phyloP scores from a whole-genome alignment of 2,888 invertebrate genomes.

The Barypeithes pellucidus region DNA sequence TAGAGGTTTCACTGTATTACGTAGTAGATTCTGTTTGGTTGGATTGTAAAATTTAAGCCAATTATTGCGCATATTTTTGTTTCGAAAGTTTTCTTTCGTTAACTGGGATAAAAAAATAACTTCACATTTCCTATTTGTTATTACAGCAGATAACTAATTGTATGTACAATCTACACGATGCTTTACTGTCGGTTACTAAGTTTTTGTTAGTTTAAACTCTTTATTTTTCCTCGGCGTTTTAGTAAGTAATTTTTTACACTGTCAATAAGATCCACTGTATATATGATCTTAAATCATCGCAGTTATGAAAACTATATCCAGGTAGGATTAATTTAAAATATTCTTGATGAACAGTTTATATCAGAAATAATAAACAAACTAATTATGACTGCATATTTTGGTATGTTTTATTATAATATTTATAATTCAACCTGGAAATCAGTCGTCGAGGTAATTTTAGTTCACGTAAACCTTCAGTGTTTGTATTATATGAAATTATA shows the following conservation, averaged over 20 bases:
- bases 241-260: constrained; percentile 30
- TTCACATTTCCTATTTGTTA: constrained; percentile 6
- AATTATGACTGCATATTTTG: constrained; percentile 58
- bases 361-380: constrained; percentile 56
- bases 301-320: constrained; percentile 39
- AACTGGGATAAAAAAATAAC: background rate
- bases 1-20: too few relatives aligned
- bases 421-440: constrained; percentile 59
- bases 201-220: constrained; percentile 17
- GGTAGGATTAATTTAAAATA: constrained; percentile 45
- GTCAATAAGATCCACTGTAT: constrained; percentile 31
- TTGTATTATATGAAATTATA: constrained; percentile 63
- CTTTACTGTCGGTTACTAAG: constrained; percentile 21
- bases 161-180: background rate
- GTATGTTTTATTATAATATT: constrained; percentile 61
- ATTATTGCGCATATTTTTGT: background rate
- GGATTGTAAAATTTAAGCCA: too few relatives aligned
- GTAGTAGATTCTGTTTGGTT: too few relatives aligned
- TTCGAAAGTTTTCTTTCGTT: background rate
- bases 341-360: constrained; percentile 54
- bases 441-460: constrained; percentile 61
- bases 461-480: constrained; percentile 61
- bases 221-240: constrained; percentile 18
- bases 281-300: constrained; percentile 38
- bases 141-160: background rate